phyloP scores from a whole-genome alignment of 2,797 vertebrate species.

The Caiman crocodilus region DNA sequence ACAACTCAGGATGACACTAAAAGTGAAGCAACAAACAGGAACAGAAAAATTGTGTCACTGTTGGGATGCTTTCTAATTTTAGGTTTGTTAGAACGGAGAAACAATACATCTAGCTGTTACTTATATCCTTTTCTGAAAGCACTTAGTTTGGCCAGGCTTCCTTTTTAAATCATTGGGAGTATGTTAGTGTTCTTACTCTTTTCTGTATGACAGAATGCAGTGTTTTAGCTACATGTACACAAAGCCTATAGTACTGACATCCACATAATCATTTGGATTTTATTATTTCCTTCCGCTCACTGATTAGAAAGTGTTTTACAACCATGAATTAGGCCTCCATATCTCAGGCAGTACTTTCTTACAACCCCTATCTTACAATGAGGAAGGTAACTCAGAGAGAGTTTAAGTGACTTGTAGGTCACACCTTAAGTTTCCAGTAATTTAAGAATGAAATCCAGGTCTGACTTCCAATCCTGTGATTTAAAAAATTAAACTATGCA shows the following conservation, averaged over 20 bases:
- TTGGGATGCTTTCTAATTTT: conserved; percentile 16
- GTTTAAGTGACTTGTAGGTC: not conserved
- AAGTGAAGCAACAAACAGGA: conserved; percentile 68
- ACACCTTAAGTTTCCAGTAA: rapidly evolving
- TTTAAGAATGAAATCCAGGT: not conserved
- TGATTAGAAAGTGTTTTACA: not conserved
- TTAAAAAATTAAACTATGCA: not conserved
- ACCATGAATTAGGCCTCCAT: rapidly evolving
- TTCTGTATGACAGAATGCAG: not conserved
- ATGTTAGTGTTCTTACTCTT: not conserved
- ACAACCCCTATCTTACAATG: not conserved
- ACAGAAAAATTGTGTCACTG: conserved; percentile 38
- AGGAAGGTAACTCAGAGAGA: rapidly evolving
- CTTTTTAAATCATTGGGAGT: not conserved
- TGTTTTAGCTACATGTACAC: not conserved
- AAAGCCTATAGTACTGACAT: not conserved
- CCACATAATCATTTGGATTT: not conserved
- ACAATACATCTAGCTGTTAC: not conserved
- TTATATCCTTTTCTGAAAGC: not conserved
- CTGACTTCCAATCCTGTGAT: not conserved
- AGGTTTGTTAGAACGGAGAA: not conserved
- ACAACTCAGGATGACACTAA: not conserved
- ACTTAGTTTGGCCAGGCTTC: not conserved
- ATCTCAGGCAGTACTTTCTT: not conserved
- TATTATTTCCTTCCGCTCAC: not conserved